Evolutionary conservation across 2,797 vertebrate genomes (phyloP).

Genomic region (Enteromius radiatus): DNA sequence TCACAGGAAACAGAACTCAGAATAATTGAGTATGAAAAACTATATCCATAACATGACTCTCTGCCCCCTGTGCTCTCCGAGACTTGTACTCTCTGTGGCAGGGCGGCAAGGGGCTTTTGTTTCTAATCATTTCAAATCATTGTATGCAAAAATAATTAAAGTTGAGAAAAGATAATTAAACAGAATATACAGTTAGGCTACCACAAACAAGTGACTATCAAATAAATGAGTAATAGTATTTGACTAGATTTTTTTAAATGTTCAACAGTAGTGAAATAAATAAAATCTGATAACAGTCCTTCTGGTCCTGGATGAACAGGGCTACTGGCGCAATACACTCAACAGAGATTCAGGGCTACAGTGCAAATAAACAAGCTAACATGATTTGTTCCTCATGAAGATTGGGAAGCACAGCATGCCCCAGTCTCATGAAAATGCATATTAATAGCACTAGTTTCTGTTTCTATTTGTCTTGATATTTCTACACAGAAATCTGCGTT

Average conservation of each 20-base stretch:
- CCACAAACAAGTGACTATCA: neutral
- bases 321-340: neutral
- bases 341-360: neutral
- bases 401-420: neutral
- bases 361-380: neutral
- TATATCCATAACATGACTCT: slow-evolving; percentile 32
- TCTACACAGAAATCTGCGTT: too few species aligned
- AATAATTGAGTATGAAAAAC: slow-evolving; percentile 38
- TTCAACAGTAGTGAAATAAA: too few species aligned
- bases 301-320: too few species aligned
- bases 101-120: neutral
- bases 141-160: neutral
- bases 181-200: neutral
- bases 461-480: too few species aligned
- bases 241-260: too few species aligned
- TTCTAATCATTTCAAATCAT: neutral
- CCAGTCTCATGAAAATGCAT: too few species aligned
- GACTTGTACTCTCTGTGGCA: neutral
- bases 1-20: slow-evolving; percentile 41
- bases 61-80: neutral
- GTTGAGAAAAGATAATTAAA: neutral
- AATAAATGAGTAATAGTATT: neutral
- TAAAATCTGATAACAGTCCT: too few species aligned
- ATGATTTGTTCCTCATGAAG: neutral
- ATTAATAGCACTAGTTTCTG: too few species aligned